phyloP scores from a whole-genome alignment of 2,797 vertebrate genomes.

The Phaenicophaeus curvirostris region DNA sequence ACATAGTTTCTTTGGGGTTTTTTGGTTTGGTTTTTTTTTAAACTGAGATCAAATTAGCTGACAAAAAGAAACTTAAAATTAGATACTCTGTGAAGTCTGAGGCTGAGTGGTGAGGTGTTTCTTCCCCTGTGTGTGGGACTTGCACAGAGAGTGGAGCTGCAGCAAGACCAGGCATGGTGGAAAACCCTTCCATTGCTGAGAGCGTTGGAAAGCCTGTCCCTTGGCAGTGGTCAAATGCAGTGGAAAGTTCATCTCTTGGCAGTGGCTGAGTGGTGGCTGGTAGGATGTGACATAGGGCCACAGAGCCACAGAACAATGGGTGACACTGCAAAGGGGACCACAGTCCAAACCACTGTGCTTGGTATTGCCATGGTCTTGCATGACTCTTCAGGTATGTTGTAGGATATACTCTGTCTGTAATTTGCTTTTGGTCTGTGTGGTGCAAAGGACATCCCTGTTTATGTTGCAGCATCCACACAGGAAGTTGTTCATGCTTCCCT shows the following conservation, averaged over 20 bases:
- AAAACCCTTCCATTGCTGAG: no score
- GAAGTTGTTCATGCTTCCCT: not conserved
- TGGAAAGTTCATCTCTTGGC: no score
- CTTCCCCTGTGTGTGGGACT: no score
- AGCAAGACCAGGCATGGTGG: no score
- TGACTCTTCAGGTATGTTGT: fast-evolving
- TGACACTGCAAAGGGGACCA: not conserved
- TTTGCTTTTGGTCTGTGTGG: no score
- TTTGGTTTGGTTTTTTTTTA: no score
- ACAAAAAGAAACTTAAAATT: not conserved
- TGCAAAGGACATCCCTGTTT: not conserved
- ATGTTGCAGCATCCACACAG: not conserved
- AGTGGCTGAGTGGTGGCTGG: no score
- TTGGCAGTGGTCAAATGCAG: no score
- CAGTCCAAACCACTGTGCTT: not conserved
- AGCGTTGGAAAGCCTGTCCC: no score
- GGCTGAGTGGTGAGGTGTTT: no score
- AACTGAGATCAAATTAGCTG: not conserved
- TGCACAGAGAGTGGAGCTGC: no score
- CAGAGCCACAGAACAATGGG: fast-evolving
- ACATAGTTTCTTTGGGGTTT: fast-evolving
- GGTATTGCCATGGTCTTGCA: fast-evolving
- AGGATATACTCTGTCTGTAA: not conserved
- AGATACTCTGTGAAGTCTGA: no score
- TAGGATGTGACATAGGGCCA: not conserved